Conservation (phyloP, 2,888 invertebrate species). For the Agonopterix alstromeriana region DNA sequence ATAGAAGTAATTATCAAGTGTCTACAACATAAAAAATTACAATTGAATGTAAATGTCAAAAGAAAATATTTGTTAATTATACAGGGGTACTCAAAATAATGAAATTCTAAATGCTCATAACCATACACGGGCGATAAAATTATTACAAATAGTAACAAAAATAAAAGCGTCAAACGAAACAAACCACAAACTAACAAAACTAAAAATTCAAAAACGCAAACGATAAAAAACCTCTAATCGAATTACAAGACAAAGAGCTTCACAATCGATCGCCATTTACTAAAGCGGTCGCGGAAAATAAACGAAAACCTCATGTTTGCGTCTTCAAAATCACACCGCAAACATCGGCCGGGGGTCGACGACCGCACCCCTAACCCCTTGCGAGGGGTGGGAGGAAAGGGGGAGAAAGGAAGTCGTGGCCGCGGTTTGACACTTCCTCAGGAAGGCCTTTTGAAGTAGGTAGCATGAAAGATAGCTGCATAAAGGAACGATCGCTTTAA, state of each 20-base stretch:
- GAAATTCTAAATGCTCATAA: too few species aligned
- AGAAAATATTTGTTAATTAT: too few species aligned
- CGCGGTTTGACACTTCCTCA: conserved; percentile 74
- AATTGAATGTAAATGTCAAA: too few species aligned
- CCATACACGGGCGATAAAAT: too few species aligned
- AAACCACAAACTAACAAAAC: not conserved
- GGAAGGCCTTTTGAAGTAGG: conserved; percentile 66
- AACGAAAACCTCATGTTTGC: conserved; percentile 58
- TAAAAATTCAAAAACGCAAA: not conserved
- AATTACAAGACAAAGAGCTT: conserved; percentile 27
- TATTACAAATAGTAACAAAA: too few species aligned
- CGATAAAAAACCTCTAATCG: conserved; percentile 10
- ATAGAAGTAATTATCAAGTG: too few species aligned
- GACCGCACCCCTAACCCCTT: conserved; percentile 47
- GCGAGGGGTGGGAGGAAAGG: conserved; percentile 23
- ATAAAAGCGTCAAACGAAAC: too few species aligned
- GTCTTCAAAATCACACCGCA: conserved; percentile 67
- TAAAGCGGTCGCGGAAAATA: conserved; percentile 47
- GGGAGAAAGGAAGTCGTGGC: conserved; percentile 55
- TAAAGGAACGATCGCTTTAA: not conserved
- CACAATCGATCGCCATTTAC: conserved; percentile 36
- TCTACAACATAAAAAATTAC: too few species aligned
- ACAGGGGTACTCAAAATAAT: too few species aligned
- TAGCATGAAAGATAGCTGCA: conserved; percentile 35
- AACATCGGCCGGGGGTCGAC: conserved; percentile 57